Base-by-base conservation (phyloP, 92 coral and sea anemone genomes). In the Plumapathes pennacea region DNA sequence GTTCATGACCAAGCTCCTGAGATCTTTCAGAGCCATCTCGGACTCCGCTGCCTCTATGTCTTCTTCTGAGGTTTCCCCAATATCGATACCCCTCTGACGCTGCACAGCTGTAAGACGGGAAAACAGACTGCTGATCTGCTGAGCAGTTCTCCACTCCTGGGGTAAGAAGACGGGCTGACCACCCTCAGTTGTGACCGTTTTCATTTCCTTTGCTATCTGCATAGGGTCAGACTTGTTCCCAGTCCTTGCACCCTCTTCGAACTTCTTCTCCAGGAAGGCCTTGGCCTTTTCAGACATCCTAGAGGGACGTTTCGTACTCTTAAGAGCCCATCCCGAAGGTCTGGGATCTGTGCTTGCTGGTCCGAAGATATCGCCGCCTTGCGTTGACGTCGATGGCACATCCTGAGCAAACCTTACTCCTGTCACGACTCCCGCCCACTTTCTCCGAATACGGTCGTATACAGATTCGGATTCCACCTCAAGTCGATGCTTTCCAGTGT, bases 341-440 rank as follows among this genome's bases (percentile, higher is more conserved):
- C 19, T 18, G 2, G 24, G n/a, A 27, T 4, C 14, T 5, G 41
- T 37, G 27, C 17, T 41, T 10, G 50, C 40, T 11, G 50, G 21
- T 30, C 10, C 28, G 9, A n/a, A 4, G 11, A 29, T 26, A 9
- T 26, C 42, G 15, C 10, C 4, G 1, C 38, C 26, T 17, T 38
- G 42, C 28, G 64, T 10, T 9, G 49, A 39, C 20, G 5, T 38
- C 26, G 50, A 11, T 6, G 46, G 34, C 4, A 24, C 60, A 48
- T 33, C 54, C 3, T 19, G 17, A 18, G 50, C 17, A 5, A 46
- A 21, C 27, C 25, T 53, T 52, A 71, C 27, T 21, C 42, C 83
- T 46, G 77, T 57, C 15, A 76, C 77, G 15, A 26, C 38, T 15
- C 48, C 61, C 28, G 70, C 70, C 83, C 64, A 76, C 22, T 47